Evolutionary conservation across 2,888 invertebrate genomes (phyloP), one percentile per base, ranked within the genome.

Genomic region (Lochmaea crataegi): DNA sequence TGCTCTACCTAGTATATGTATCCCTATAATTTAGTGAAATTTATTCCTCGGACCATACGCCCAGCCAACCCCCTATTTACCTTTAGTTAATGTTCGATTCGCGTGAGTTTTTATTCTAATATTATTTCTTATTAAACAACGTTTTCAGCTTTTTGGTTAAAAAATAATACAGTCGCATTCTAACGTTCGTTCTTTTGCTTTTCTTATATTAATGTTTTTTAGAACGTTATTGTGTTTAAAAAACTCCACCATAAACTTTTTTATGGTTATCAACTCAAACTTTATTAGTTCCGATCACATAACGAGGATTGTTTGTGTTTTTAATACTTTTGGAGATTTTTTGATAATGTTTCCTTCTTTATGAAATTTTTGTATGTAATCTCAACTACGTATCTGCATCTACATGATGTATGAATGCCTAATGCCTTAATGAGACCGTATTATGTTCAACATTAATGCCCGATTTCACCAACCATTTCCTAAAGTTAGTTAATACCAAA

Each of bases 31-130:
- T 78, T 76, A 76, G 71, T 76, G 72, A 76, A 78, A 77, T 78
- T 63, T 74, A 77, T 76, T 75, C 74, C 65, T 53, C 41, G 64
- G 57, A 45, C 65, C 58, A 32, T 63, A 71, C 79, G 75, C 78
- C 77, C 75, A 70, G 75, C 76, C 72, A 75, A 14, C 53, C 77
- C 78, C 80, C 73, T 78, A 78, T 78, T 75, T 75, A 75, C 74
- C 74, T 73, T 72, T 72, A 74, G 73, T 75, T 80, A 80, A 80
- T 80, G 80, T 74, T 66, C 22, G 76, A 70, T 76, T 79, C 71
- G 80, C 80, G 80, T 80, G 80, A 70, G 32, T 11, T 65, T 45
- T 68, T 70, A 72, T 76, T 73, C 57, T 69, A 72, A 71, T 77
- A 75, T 72, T 75, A 72, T 69, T 73, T 73, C 74, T 71, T 71